A percentile compares a stretch with the other conserved stretches of the same genome.
These are phyloP conservation scores for Pterois miles DNA, from an alignment of 2,797 vertebrate genomes.

Conservation along the genomic window DNA sequence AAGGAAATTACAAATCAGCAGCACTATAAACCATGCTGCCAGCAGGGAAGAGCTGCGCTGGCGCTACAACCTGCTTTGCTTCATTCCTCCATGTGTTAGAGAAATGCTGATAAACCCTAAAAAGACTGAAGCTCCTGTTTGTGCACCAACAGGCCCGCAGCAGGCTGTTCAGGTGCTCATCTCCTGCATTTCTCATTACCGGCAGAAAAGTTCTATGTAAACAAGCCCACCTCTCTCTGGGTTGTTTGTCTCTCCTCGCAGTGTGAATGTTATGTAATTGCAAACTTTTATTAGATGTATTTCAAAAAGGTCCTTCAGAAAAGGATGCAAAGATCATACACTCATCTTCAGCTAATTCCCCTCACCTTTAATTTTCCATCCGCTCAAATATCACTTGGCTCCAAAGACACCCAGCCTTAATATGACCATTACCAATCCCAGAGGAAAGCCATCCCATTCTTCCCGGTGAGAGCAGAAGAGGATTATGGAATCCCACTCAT, in stretches of 20 bases:
- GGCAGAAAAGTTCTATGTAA: conserved; percentile 14
- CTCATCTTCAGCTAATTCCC: conserved; percentile 12
- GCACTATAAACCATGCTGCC: conserved; percentile 32
- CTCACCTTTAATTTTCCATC: conserved; percentile 18
- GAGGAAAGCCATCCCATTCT: conserved; percentile 24
- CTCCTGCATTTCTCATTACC: conserved; percentile 31
- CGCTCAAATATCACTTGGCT: conserved; percentile 13
- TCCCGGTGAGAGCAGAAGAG: conserved; percentile 22
- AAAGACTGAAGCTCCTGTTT: conserved; percentile 11
- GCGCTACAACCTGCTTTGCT: conserved; percentile 5
- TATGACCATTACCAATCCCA: conserved; percentile 17
- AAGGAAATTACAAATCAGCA: conserved; percentile 67
- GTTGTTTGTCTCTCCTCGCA: background rate
- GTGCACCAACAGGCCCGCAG: conserved; percentile 5
- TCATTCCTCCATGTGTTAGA: conserved; percentile 10
- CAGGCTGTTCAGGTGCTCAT: conserved; percentile 19
- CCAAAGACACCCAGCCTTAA: conserved; percentile 12
- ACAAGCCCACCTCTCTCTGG: conserved; percentile 18
- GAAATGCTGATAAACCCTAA: conserved; percentile 32
- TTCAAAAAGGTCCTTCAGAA: conserved; percentile 28
- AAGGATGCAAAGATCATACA: conserved; percentile 20
- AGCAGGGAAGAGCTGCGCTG: conserved; percentile 15
- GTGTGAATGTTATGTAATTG: conserved; percentile 8
- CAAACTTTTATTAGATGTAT: conserved; percentile 18
- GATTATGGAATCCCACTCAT: conserved; percentile 54